phyloP scores from a whole-genome alignment of 2,797 vertebrate species.

The Alectoris magna region DNA sequence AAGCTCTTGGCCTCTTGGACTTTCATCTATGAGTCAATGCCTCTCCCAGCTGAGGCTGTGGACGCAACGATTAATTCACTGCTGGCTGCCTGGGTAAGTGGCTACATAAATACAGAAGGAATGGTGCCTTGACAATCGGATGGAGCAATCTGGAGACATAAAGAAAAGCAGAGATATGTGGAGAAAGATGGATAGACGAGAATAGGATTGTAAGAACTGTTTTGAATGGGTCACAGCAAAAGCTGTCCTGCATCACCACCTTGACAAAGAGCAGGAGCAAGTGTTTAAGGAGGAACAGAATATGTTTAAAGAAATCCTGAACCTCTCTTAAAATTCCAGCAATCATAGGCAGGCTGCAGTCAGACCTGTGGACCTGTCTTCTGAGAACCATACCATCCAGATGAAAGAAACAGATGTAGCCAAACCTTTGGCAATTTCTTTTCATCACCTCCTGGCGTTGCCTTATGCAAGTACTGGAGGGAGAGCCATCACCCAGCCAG shows the following conservation, averaged over 20 bases:
- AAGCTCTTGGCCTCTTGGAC: slow-evolving; percentile 24
- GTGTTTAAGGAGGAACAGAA: neutral
- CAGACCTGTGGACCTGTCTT: neutral
- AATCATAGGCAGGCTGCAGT: neutral
- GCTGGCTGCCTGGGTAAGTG: slow-evolving; percentile 25
- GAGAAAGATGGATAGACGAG: neutral
- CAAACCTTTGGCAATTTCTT: neutral
- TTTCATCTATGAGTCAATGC: neutral
- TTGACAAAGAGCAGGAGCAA: neutral
- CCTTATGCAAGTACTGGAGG: too few species aligned
- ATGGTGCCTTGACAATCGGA: neutral
- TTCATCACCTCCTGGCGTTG: neutral
- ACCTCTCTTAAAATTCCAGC: neutral
- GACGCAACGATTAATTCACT: slow-evolving; percentile 53
- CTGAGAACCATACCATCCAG: fast-evolving
- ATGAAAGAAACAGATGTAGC: neutral
- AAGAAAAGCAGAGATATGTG: neutral
- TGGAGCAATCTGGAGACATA: neutral
- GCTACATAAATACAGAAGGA: slow-evolving; percentile 17
- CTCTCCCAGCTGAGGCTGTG: slow-evolving; percentile 15
- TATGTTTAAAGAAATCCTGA: neutral
- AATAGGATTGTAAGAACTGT: neutral
- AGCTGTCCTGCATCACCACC: neutral
- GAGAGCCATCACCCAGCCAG: neutral
- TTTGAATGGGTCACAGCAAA: neutral